Evolutionary conservation across 2,888 invertebrate genomes (phyloP).

Genomic region (Carpatolechia fugitivella): DNA sequence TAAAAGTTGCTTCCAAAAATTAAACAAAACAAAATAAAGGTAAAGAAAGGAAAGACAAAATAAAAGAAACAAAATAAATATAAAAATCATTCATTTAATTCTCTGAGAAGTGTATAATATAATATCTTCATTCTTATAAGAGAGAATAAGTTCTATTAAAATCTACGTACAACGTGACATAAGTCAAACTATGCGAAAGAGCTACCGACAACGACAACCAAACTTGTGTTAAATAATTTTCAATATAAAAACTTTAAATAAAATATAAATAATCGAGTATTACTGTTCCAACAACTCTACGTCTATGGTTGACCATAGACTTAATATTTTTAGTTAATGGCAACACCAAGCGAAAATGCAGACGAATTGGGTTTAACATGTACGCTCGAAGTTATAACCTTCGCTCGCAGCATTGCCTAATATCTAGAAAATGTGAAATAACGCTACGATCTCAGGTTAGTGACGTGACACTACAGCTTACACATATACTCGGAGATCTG

Average conservation of each 20-base stretch:
- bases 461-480: conserved; percentile 36
- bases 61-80: too few relatives aligned
- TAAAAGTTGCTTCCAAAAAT: conserved; percentile 12
- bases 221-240: conserved; percentile 56
- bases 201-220: conserved; percentile 64
- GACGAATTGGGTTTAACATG: not conserved
- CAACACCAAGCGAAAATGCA: not conserved
- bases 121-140: conserved; percentile 59
- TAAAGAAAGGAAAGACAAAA: conserved; percentile 43
- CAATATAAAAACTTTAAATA: conserved; percentile 67
- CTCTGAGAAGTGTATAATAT: conserved; percentile 68
- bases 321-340: conserved; percentile 26
- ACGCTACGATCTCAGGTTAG: conserved; percentile 23
- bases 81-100: conserved; percentile 74
- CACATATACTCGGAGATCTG: conserved; percentile 53
- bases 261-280: conserved; percentile 78
- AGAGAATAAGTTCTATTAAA: conserved; percentile 64
- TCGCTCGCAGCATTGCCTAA: not conserved
- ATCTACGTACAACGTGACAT: conserved; percentile 67
- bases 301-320: conserved; percentile 71
- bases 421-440: not conserved
- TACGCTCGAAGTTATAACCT: not conserved
- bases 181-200: conserved; percentile 52
- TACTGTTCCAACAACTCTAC: conserved; percentile 71
- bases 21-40: conserved; percentile 30